phyloP scores from a whole-genome alignment of 2,113 vertebrate genomes.

The Barnardius zonarius region DNA sequence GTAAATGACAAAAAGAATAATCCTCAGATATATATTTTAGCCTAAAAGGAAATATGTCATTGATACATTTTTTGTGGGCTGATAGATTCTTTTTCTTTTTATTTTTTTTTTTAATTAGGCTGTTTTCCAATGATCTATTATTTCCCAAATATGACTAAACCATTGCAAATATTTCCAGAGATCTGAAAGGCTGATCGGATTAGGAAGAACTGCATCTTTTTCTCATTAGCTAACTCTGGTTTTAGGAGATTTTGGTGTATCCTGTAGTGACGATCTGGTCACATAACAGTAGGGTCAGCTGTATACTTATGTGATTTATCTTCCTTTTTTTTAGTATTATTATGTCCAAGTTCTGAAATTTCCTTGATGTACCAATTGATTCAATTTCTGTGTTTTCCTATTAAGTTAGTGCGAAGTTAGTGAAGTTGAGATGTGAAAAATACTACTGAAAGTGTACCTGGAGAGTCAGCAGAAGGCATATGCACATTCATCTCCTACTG shows the following conservation, averaged over 20 bases:
- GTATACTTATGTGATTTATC: fast-evolving
- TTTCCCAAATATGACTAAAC: neutral
- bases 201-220: neutral
- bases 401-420: neutral
- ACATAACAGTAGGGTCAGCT: neutral
- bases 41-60: neutral
- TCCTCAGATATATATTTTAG: neutral
- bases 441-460: neutral
- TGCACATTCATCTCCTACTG: neutral
- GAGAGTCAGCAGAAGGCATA: neutral
- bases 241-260: neutral
- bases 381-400: neutral
- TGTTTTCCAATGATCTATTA: neutral
- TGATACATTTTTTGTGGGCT: neutral
- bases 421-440: neutral
- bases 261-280: neutral
- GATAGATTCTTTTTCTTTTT: neutral
- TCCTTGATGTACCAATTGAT: neutral
- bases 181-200: neutral
- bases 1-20: neutral
- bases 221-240: neutral
- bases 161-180: neutral
- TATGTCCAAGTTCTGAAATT: neutral
- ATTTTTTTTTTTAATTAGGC: neutral
- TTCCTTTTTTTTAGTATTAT: neutral